phyloP scores from a whole-genome alignment of 2,888 invertebrate genomes.

The Plagiodera versicolora region DNA sequence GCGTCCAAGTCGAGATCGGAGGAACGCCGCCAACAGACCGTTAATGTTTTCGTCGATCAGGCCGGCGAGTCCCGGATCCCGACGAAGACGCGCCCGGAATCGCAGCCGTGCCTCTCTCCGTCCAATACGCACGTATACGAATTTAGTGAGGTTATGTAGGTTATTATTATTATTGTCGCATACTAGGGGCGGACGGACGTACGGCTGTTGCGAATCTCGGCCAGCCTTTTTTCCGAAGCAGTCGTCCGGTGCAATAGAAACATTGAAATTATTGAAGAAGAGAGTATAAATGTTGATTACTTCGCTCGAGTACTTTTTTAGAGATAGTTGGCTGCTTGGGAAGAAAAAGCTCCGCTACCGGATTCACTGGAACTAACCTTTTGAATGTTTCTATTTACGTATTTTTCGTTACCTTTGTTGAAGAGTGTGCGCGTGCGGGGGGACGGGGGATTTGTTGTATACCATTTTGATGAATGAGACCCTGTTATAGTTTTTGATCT shows the following conservation, averaged over 20 bases:
- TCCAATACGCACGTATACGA: slow-evolving; percentile 48
- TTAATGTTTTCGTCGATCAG: no score
- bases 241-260: slow-evolving; percentile 23
- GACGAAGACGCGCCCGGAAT: not conserved
- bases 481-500: slow-evolving; percentile 46
- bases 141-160: slow-evolving; percentile 50
- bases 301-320: not conserved
- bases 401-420: slow-evolving; percentile 46
- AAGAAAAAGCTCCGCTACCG: not conserved
- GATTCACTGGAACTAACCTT: not conserved
- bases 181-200: slow-evolving; percentile 25
- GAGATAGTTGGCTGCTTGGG: not conserved
- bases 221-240: slow-evolving; percentile 10
- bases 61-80: no score
- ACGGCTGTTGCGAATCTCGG: slow-evolving; percentile 3
- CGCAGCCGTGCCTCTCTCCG: slow-evolving; percentile 19
- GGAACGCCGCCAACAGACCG: no score
- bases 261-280: slow-evolving; percentile 16
- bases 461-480: slow-evolving; percentile 46
- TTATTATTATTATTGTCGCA: slow-evolving; percentile 40
- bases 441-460: slow-evolving; percentile 41
- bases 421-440: slow-evolving; percentile 33
- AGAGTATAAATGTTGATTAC: not conserved
- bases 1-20: slow-evolving; percentile 16
- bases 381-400: slow-evolving; percentile 38